Percentiles rank a stretch among this genome's conserved stretches.
Conservation (phyloP, 2,888 invertebrate species). For the Morinoia aosen region DNA sequence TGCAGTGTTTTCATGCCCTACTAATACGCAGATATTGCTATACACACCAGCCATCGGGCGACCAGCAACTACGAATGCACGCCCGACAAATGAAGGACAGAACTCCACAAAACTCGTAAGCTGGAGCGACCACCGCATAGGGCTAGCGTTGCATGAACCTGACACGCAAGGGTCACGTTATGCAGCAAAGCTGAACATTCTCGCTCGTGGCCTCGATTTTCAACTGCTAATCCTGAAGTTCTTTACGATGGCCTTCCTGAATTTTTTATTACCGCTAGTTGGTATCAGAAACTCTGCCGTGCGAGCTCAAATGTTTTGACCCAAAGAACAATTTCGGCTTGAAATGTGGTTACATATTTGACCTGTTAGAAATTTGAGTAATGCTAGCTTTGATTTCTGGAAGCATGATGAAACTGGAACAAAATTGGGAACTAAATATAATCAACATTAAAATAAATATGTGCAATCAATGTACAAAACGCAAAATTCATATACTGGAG, state of each 20-base stretch:
- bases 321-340: background rate
- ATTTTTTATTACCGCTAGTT: background rate
- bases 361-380: background rate
- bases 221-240: background rate
- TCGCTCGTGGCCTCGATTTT: background rate
- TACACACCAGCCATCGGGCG: background rate
- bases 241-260: background rate
- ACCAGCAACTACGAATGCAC: background rate
- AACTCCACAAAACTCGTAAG: background rate
- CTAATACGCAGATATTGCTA: background rate
- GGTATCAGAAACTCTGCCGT: background rate
- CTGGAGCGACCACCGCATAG: background rate
- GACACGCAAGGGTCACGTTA: background rate
- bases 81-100: background rate
- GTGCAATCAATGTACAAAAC: no score
- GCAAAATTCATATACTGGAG: no score
- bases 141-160: background rate
- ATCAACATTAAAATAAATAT: no score
- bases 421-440: no score
- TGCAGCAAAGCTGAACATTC: background rate
- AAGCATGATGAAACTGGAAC: no score
- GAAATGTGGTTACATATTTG: background rate
- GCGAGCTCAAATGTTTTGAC: background rate
- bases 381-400: no score
- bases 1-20: background rate